Conservation (phyloP, 2,797 vertebrate species). For the Phylloscopus collybita region DNA sequence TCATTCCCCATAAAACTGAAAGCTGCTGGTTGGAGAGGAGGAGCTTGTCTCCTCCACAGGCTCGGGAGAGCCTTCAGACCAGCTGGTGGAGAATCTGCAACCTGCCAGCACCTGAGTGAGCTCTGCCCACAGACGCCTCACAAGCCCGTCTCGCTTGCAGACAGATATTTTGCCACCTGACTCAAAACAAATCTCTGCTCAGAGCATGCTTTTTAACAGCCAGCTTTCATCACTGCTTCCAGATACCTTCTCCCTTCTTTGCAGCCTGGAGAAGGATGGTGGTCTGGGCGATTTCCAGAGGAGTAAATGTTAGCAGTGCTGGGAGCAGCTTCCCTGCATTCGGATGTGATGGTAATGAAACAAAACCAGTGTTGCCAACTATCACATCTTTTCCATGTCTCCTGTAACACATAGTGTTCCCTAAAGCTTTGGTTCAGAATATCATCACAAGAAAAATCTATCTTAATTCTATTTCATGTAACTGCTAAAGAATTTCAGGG, state of each 20-base stretch:
- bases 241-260: neutral
- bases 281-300: neutral
- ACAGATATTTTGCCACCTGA: constrained; percentile 38
- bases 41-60: neutral
- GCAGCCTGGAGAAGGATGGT: neutral
- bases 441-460: neutral
- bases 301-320: constrained; percentile 25
- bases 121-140: neutral
- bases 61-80: neutral
- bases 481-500: neutral
- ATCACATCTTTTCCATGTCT: neutral
- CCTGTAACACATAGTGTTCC: neutral
- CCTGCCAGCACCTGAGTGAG: constrained; percentile 51
- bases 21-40: constrained; percentile 2
- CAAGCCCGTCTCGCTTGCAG: neutral
- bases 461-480: neutral
- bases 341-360: neutral
- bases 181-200: constrained; percentile 52
- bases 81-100: constrained; percentile 43
- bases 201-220: constrained; percentile 9
- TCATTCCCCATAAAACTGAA: neutral
- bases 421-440: neutral
- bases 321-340: constrained; percentile 13
- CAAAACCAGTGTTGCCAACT: neutral
- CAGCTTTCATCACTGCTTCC: neutral